phyloP scores from a whole-genome alignment of 2,797 vertebrate genomes.

The Gymnothorax reevesii region DNA sequence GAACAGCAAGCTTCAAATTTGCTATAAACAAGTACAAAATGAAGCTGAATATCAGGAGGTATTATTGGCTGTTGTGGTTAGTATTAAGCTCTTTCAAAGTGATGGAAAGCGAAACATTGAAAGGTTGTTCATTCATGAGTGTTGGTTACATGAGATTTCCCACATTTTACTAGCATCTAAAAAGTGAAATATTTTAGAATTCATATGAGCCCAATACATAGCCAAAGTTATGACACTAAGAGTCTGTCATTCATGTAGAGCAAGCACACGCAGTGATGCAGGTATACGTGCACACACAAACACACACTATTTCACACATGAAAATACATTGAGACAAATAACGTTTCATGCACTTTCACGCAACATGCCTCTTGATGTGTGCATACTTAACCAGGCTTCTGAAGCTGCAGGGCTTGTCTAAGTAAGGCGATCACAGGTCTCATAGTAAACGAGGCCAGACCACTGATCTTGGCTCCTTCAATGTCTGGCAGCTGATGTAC shows the following conservation, averaged over 20 bases:
- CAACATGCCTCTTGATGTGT: conserved; percentile 58
- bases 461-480: conserved; percentile 63
- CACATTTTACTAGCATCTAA: not conserved
- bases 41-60: too few relatives aligned
- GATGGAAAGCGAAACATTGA: too few relatives aligned
- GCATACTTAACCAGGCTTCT: conserved; percentile 55
- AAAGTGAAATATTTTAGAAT: not conserved
- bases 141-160: not conserved
- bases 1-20: too few relatives aligned
- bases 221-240: not conserved
- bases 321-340: not conserved
- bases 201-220: not conserved
- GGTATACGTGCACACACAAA: conserved; percentile 1
- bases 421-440: conserved; percentile 61
- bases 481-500: conserved; percentile 35
- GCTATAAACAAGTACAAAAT: too few relatives aligned
- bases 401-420: conserved; percentile 70
- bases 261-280: not conserved
- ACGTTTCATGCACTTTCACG: conserved; percentile 60
- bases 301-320: not conserved
- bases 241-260: not conserved
- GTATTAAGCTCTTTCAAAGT: too few relatives aligned
- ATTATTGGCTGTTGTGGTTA: too few relatives aligned
- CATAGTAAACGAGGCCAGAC: conserved; percentile 72
- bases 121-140: not conserved